Conservation (phyloP, 2,888 invertebrate genomes). For the Trissolcus japonicus region DNA sequence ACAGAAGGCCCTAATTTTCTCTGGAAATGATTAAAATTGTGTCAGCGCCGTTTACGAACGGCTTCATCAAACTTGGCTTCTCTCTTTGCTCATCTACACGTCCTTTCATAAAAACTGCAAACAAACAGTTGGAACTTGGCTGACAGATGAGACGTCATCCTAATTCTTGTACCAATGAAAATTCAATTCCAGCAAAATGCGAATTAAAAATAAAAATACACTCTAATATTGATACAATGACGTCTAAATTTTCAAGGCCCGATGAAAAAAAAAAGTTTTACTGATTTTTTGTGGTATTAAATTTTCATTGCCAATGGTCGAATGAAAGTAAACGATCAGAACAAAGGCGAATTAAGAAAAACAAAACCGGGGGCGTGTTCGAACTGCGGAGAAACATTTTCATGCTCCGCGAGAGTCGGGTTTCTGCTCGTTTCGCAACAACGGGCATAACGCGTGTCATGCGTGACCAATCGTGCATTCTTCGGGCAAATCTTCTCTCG, state of each 20-base stretch:
- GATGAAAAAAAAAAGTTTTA: slow-evolving; percentile 15
- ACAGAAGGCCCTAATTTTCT: slow-evolving; percentile 42
- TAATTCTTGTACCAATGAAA: too few relatives aligned
- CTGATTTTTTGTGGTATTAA: slow-evolving; percentile 12
- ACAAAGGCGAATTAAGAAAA: slow-evolving; percentile 40
- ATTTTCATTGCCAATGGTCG: slow-evolving; percentile 3
- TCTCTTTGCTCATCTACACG: background rate
- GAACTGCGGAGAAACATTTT: slow-evolving; percentile 52
- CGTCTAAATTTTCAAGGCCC: too few relatives aligned
- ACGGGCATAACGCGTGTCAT: slow-evolving; percentile 59
- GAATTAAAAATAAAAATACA: too few relatives aligned
- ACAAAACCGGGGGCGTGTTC: slow-evolving; percentile 43
- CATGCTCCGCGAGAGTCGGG: slow-evolving; percentile 54
- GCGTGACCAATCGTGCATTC: slow-evolving; percentile 58
- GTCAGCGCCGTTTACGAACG: slow-evolving; percentile 41
- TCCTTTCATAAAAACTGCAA: too few relatives aligned
- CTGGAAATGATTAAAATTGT: slow-evolving; percentile 54
- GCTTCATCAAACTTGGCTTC: slow-evolving; percentile 17
- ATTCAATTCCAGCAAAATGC: too few relatives aligned
- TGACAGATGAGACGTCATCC: too few relatives aligned
- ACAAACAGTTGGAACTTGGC: too few relatives aligned
- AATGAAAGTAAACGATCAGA: slow-evolving; percentile 35
- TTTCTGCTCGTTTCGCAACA: slow-evolving; percentile 58
- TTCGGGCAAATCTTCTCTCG: slow-evolving; percentile 41
- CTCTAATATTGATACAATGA: too few relatives aligned